Evolutionary conservation across 2,797 vertebrate genomes (phyloP).

Genomic region (Acanthurus leucopareius): DNA sequence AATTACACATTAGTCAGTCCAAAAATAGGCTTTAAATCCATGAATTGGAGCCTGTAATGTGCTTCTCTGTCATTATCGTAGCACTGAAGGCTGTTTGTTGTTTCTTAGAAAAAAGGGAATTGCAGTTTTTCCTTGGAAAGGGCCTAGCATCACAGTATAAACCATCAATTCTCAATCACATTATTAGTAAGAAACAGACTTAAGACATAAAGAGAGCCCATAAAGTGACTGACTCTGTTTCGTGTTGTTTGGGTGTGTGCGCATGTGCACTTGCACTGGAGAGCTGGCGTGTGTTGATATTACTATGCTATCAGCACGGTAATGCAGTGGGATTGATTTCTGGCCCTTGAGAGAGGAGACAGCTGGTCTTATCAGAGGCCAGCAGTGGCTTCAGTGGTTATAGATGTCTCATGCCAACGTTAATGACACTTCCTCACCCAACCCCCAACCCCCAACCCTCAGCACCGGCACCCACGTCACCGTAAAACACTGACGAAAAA

Average conservation of each 20-base stretch:
- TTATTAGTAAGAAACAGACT: conserved; percentile 62
- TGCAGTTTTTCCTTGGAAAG: conserved; percentile 52
- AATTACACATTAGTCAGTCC: conserved; percentile 60
- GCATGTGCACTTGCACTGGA: conserved; percentile 19
- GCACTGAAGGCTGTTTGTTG: conserved; percentile 46
- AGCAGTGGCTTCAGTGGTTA: conserved; percentile 70
- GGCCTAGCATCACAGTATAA: conserved; percentile 76
- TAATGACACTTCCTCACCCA: conserved; percentile 50
- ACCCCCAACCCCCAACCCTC: not conserved
- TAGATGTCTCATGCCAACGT: conserved; percentile 57
- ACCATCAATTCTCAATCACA: conserved; percentile 62
- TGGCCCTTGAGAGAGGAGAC: conserved; percentile 66
- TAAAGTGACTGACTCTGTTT: not conserved
- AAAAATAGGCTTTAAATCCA: conserved; percentile 50
- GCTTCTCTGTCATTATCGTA: conserved; percentile 42
- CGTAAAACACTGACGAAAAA: conserved; percentile 44
- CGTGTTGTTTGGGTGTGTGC: conserved; percentile 24
- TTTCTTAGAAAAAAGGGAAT: conserved; percentile 39
- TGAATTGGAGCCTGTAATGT: conserved; percentile 26
- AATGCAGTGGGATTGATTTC: conserved; percentile 70
- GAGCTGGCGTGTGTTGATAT: conserved; percentile 43
- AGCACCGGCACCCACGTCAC: conserved; percentile 33
- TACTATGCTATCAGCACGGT: conserved; percentile 34
- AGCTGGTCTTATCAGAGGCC: conserved; percentile 66
- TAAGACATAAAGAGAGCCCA: conserved; percentile 52